Evolutionary conservation across 2,113 vertebrate genomes (phyloP).

Genomic region (Corythaeola cristata): DNA sequence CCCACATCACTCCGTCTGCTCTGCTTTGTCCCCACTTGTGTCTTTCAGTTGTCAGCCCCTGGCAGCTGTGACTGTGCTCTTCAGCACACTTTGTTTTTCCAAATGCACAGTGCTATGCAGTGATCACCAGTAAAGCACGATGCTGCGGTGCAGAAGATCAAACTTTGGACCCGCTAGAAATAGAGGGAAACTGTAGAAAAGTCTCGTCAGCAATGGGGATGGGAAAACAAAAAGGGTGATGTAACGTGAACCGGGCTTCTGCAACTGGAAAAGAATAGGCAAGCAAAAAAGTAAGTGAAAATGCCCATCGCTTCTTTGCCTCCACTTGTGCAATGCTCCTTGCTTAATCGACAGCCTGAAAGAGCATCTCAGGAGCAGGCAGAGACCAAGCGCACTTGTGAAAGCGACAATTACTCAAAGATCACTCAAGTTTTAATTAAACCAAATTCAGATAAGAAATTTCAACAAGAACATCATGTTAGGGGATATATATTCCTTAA

Average conservation of each 20-base stretch:
- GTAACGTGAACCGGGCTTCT: neutral
- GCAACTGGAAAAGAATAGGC: neutral
- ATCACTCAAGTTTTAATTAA: neutral
- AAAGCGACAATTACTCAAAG: neutral
- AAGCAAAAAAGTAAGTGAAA: neutral
- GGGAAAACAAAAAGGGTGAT: neutral
- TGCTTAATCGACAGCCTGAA: neutral
- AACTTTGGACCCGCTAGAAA: neutral
- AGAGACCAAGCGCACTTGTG: neutral
- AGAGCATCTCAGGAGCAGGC: neutral
- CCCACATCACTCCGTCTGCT: neutral
- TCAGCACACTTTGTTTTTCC: neutral
- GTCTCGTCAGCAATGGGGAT: neutral
- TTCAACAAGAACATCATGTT: neutral
- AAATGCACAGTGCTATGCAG: accelerated
- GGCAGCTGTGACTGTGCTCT: neutral
- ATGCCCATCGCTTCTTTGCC: neutral
- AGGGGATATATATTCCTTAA: neutral
- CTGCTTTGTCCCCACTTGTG: slow-evolving; percentile 20
- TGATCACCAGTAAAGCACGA: neutral
- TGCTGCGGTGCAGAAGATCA: accelerated
- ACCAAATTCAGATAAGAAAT: neutral
- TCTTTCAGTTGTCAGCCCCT: neutral
- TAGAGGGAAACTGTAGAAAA: neutral
- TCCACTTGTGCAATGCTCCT: accelerated